Percentiles rank a stretch among this genome's conserved stretches.
These are phyloP conservation scores for Aptenodytes forsteri DNA, from an alignment of 2,113 vertebrate species.

Conservation along the genomic window DNA sequence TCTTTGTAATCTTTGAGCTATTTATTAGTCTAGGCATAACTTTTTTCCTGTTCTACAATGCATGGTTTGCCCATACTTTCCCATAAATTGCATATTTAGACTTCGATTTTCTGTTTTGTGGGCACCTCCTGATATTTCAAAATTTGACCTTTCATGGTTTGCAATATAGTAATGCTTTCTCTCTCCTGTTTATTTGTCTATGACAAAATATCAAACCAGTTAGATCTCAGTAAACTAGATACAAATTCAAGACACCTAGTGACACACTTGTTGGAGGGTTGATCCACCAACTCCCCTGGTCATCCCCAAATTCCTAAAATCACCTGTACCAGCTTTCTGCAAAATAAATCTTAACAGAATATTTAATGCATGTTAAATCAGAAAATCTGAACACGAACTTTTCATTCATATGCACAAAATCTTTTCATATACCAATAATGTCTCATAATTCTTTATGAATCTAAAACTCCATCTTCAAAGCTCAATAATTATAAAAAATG, in stretches of 20 bases:
- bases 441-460: not conserved
- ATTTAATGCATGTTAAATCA: not conserved
- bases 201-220: not conserved
- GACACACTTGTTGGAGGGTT: not conserved
- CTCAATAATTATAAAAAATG: not conserved
- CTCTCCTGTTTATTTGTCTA: not conserved
- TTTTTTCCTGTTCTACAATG: not conserved
- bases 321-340: not conserved
- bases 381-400: not conserved
- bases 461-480: not conserved
- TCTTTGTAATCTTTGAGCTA: not conserved
- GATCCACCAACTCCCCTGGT: not conserved
- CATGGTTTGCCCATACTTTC: not conserved
- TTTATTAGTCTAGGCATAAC: not conserved
- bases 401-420: conserved; percentile 10
- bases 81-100: not conserved
- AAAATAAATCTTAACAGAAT: not conserved
- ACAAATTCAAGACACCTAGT: not conserved
- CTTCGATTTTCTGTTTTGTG: not conserved
- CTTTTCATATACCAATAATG: not conserved
- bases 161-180: not conserved
- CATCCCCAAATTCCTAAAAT: not conserved
- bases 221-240: not conserved
- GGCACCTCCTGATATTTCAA: not conserved
- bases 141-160: not conserved